Base-by-base conservation (phyloP, 2,113 vertebrate genomes). In the Vulpes lagopus region DNA sequence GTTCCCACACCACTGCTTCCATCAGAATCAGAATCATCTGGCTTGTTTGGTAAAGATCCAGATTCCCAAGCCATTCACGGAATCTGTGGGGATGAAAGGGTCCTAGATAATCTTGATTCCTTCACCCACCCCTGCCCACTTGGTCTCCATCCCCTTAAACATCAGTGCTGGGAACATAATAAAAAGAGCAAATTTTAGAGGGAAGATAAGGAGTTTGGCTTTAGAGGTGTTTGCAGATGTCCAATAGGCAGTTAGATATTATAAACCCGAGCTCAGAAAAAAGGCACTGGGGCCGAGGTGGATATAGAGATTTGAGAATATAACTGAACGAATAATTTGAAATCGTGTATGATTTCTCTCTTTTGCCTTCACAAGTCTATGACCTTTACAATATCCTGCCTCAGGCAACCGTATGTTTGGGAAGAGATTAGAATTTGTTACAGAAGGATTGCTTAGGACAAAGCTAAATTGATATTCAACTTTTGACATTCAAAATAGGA, bases 321-420 rank as follows among this genome's bases (percentile, higher is more conserved):
- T 32, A 55, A 43, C 4, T 9, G 57, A 14, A 80, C 38, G 57
- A n/a, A 89, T 65, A 8, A 53, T 83, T 83, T 87, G 38, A 79
- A 94, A 55, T 25, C 73, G 55, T 23, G 15, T 60, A 7, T 12
- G 38, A 53, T 88, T 91, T 91, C 91, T 89, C 94, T 95, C 49
- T 67, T 93, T 92, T 88, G 94, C 89, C 78, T 78, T 87, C 53
- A 10, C n/a, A 3, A 55, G 91, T 80, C 76, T 57, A 32, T 49
- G 79, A 82, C 84, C 88, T 92, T 90, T 86, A 86, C 49, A 53
- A 49, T 11, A 20, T 30, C 38, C 79, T 43, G 59, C 59, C 74
- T 27, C 35, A 25, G 65, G 74, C 94, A 86, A 74, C 35, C 38
- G 6, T 67, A 25, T 64, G 20, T 92, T 88, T 90, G 73, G 65